Base-by-base conservation (phyloP, 2,888 invertebrate genomes). In the Omphaloscelis lunosa region DNA sequence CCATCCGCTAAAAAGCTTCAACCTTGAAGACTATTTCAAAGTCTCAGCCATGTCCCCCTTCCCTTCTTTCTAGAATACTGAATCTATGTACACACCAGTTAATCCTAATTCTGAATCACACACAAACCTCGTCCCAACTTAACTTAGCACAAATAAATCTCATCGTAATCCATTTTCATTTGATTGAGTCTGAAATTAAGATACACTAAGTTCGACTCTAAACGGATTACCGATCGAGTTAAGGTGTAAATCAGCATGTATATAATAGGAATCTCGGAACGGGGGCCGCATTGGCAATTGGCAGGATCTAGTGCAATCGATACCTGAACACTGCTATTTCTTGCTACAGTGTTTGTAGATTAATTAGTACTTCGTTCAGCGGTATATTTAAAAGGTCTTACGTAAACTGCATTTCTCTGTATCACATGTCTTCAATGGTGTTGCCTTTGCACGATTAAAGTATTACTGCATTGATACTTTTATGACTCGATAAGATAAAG, bases 231-330 rank as follows among this genome's bases (percentile, higher is more conserved):
- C 69, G 62, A 53, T 59, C 48, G 71, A 83, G 84, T 83, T 79
- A 72, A 79, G 84, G 86, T 73, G 84, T 76, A 76, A 86, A 83
- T 86, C 80, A 86, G 75, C 61, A 75, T 86, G 84, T 67, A 70
- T 75, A 75, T 71, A 85, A 74, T 80, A 67, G 71, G 80, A 74
- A 80, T 86, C 71, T 66, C 34, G 29, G 76, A n/a, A 67, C 84
- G 75, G 83, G 67, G 70, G 72, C 82, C 56, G 77, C 75, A 83
- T 80, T 71, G 67, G 68, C 65, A 75, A 80, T 79, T 84, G 74
- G 74, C 69, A 75, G 41, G 69, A 78, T 66, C 53, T 62, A 71
- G 76, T 74, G 82, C 65, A 84, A 89, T 86, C 82, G 77, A 86
- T 83, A 81, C 71, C 66, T 59, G 70, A 65, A 77, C 67, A 66